phyloP scores from a whole-genome alignment of 2,888 invertebrate genomes.

The Pristionchus mayeri region DNA sequence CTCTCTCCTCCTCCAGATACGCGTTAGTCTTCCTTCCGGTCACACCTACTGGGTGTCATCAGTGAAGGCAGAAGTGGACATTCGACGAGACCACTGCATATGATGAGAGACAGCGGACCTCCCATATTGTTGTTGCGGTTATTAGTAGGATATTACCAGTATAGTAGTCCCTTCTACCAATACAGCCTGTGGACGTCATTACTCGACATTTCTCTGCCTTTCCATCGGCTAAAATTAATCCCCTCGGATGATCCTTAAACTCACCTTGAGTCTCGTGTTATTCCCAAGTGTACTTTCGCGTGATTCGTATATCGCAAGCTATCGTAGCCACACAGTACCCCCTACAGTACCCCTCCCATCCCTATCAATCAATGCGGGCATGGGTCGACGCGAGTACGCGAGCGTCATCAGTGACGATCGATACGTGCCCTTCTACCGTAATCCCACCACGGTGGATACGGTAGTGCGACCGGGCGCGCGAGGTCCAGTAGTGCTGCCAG shows the following conservation, averaged over 20 bases:
- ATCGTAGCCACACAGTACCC: background rate
- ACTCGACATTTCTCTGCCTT: too few relatives aligned
- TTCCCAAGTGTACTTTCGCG: background rate
- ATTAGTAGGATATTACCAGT: slow-evolving; percentile 30
- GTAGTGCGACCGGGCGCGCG: slow-evolving; percentile 12
- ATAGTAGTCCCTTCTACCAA: background rate
- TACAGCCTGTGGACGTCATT: too few relatives aligned
- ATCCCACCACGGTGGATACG: slow-evolving; percentile 16
- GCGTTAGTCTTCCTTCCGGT: slow-evolving; percentile 39
- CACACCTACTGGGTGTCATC: slow-evolving; percentile 44
- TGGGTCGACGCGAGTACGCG: slow-evolving; percentile 23
- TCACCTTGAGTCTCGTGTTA: too few relatives aligned
- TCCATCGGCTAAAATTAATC: too few relatives aligned
- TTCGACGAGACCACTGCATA: background rate
- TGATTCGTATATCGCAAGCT: background rate
- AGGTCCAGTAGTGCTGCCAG: slow-evolving; percentile 35
- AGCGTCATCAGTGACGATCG: slow-evolving; percentile 14
- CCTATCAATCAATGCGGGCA: slow-evolving; percentile 28
- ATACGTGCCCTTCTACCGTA: slow-evolving; percentile 40
- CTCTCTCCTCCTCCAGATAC: slow-evolving; percentile 22
- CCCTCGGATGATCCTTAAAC: too few relatives aligned
- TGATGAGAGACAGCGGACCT: slow-evolving; percentile 25
- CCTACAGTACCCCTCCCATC: background rate
- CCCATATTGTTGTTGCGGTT: slow-evolving; percentile 17
- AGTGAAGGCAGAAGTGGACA: background rate